Base-by-base conservation (phyloP, 2,888 invertebrate genomes). In the Hypercompe scribonia region DNA sequence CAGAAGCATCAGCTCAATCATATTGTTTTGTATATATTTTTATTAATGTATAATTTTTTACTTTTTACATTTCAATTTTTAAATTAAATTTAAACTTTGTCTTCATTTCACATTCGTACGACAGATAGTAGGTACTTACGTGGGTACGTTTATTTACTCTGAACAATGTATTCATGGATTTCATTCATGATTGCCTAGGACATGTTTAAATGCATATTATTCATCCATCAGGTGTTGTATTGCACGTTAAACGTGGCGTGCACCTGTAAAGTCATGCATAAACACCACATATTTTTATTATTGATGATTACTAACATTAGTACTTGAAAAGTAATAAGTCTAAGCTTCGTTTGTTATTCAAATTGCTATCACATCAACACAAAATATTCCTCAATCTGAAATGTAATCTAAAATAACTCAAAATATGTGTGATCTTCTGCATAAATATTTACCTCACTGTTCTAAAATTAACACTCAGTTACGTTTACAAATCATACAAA, bases 111-210 rank as follows among this genome's bases (percentile, higher is more conserved):
- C n/a, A n/a, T n/a, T n/a, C n/a, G n/a, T n/a, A n/a, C n/a, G n/a
- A 3, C 8, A 10, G 5, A 11, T 10, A 1, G 50, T 4, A 24
- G 24, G 2, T 18, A 18, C 18, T 8, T 54, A 24, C 50, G n/a
- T n/a, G 2, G 50, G n/a, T 54, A n/a, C n/a, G 11, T 54, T 2
- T 42, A 42, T 42, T 42, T 3, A 15, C 2, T 42, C 11, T 42
- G n/a, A n/a, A 54, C n/a, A 54, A 54, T 54, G 50, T n/a, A 54
- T 54, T 54, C n/a, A 54, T 54, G 24, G n/a, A 11, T 54, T 54
- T 54, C n/a, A 54, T 54, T 54, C n/a, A 54, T 54, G 50, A 54
- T 54, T 36, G 67, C 67, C 50, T 50, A 21, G 10, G 11, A 66
- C 39, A 24, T 10, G 50, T 54, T 50, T 50, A 50, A 50, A 50